These are phyloP conservation scores for Artemia franciscana DNA, from an alignment of 1,140 invertebrate species.

Conservation along the genomic window DNA sequence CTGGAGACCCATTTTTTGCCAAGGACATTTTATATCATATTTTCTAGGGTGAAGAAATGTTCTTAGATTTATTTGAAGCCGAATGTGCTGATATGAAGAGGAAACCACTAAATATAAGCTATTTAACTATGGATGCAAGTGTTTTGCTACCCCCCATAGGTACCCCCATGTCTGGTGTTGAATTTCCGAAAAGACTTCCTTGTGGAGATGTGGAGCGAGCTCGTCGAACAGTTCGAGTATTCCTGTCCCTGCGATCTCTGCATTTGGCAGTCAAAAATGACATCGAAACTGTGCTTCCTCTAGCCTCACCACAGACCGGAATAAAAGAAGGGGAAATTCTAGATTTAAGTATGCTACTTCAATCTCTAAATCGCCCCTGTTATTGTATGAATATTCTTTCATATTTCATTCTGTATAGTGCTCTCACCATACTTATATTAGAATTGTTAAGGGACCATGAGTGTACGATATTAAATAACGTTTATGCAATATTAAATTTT, in stretches of 20 bases:
- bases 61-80: slow-evolving; percentile 96
- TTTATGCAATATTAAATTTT: too few species aligned
- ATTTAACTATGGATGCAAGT: slow-evolving; percentile 84
- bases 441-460: too few species aligned
- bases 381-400: too few species aligned
- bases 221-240: slow-evolving; percentile 73
- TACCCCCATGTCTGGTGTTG: slow-evolving; percentile 84
- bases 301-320: slow-evolving; percentile 69
- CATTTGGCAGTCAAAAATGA: slow-evolving; percentile 57
- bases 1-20: neutral
- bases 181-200: slow-evolving; percentile 77
- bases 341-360: slow-evolving; percentile 78
- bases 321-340: slow-evolving; percentile 76
- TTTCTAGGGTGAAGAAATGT: slow-evolving; percentile 90
- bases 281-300: slow-evolving; percentile 58
- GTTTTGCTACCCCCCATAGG: slow-evolving; percentile 86
- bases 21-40: slow-evolving; percentile 12
- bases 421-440: too few species aligned
- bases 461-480: too few species aligned
- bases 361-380: too few species aligned
- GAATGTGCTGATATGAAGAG: slow-evolving; percentile 80
- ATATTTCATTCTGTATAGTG: too few species aligned
- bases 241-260: slow-evolving; percentile 68
- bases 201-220: slow-evolving; percentile 89
- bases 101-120: slow-evolving; percentile 67